Conservation (phyloP, 1,140 invertebrate species). For the Propsilocerus akamusi region DNA sequence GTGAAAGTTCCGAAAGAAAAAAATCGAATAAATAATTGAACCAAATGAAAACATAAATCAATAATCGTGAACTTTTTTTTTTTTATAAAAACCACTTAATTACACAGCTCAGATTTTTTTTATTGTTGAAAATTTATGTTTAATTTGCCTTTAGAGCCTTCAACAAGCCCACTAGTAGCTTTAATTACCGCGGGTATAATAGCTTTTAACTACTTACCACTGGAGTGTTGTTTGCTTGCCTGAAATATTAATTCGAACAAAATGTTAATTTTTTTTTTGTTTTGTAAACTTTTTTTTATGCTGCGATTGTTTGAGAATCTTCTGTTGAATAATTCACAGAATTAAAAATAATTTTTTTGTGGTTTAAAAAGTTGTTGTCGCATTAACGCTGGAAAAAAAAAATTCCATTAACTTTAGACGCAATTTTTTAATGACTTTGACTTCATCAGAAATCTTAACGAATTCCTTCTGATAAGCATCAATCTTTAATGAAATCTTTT, state of each 20-base stretch:
- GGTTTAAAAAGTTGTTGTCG: neutral
- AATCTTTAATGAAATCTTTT: conserved; percentile 1
- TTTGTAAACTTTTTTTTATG: neutral
- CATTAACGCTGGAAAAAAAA: neutral
- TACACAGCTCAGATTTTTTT: neutral
- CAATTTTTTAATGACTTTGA: neutral
- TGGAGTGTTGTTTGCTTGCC: too few relatives aligned
- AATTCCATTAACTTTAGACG: conserved; percentile 2
- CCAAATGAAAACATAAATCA: neutral
- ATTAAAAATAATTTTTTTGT: neutral
- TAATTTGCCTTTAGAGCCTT: neutral
- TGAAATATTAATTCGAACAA: neutral
- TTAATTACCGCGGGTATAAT: too few relatives aligned
- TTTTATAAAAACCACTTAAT: neutral
- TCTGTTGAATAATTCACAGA: neutral
- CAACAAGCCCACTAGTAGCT: too few relatives aligned
- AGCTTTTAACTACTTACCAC: too few relatives aligned
- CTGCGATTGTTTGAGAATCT: neutral
- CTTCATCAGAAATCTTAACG: neutral
- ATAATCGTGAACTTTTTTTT: neutral
- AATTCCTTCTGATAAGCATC: neutral
- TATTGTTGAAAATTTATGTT: neutral
- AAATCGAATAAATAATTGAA: neutral
- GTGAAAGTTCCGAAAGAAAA: neutral
- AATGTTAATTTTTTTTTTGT: conserved; percentile 1